Base-by-base conservation (phyloP, 2,888 invertebrate genomes). In the Cloeon dipterum region DNA sequence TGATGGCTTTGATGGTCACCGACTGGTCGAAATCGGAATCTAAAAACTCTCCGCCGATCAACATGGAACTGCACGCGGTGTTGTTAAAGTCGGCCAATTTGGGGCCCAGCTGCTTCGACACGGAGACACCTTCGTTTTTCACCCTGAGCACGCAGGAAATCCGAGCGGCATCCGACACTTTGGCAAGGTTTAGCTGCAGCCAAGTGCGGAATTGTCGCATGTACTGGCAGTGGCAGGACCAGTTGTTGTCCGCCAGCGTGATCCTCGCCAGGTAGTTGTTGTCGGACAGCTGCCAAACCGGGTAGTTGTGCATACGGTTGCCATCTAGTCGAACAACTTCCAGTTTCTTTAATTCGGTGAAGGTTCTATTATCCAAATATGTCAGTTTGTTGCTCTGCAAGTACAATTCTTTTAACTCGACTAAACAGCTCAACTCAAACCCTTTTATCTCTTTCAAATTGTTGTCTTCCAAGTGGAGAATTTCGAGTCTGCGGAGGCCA, bases 211-310 rank as follows among this genome's bases (percentile, higher is more conserved):
- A 79, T 52, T 73, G 70, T 46, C 74, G 71, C 49, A 85, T 59
- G 56, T 79, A 86, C 47, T 70, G 68, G 59, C 89, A 91, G 53
- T 85, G 83, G 58, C 89, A 89, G 44, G 79, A 79, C 88, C 88
- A 89, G 35, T 77, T 75, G 55, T 89, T 89, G 47, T 73, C 73
- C 39, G 76, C 69, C 43, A 89, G 63, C 38, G 75, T 75, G 48
- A 89, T 74, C 57, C 79, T 79, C n/a, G 79, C 76, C 50, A 88
- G 66, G 59, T 82, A 82, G 17, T 82, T 79, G 60, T 85, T 85
- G 48, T 69, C 59, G 41, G 71, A 66, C 51, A 88, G 69, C 55
- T 79, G 78, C 83, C 86, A 85, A 46, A 86, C 76, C 46, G 81
- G 74, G 52, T 85, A 86, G 43, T 72, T 70, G 48, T 69, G 65